Evolutionary conservation across 2,113 vertebrate genomes (phyloP).

Genomic region (Colaptes auratus): DNA sequence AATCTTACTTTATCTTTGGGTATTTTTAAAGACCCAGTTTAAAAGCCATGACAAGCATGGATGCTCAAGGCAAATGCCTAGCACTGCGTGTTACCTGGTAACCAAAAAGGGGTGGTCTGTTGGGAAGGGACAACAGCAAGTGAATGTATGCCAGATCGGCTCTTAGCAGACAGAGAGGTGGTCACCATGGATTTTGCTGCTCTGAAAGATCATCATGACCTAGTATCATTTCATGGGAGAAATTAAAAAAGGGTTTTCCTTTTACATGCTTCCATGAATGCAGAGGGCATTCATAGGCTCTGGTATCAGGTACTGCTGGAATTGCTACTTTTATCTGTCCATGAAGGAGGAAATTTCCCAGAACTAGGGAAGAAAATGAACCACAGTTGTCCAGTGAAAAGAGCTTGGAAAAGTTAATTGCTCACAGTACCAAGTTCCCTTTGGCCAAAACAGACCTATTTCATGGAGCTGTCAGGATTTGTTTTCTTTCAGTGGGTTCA

Average conservation of each 20-base stretch:
- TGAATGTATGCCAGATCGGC: conserved; percentile 30
- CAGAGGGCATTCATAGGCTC: not conserved
- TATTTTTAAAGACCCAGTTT: conserved; percentile 52
- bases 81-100: conserved; percentile 59
- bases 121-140: conserved; percentile 55
- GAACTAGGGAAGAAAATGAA: not conserved
- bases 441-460: not conserved
- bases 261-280: fast-evolving
- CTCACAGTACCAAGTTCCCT: not conserved
- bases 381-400: not conserved
- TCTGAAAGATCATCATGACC: not conserved
- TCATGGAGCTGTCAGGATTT: not conserved
- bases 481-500: not conserved
- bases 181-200: conserved; percentile 51
- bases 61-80: conserved; percentile 60
- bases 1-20: conserved; percentile 57
- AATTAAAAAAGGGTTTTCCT: not conserved
- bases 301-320: not conserved
- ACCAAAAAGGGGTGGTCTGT: conserved; percentile 50
- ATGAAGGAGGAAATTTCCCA: not conserved
- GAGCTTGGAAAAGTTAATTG: not conserved
- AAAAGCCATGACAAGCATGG: conserved; percentile 46
- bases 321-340: not conserved
- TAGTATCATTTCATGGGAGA: not conserved
- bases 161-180: conserved; percentile 10